A percentile compares a stretch with the other conserved stretches of the same genome.
These are phyloP conservation scores for Drosophila maculinotata DNA, from an alignment of 2,888 invertebrate species.

Conservation along the genomic window DNA sequence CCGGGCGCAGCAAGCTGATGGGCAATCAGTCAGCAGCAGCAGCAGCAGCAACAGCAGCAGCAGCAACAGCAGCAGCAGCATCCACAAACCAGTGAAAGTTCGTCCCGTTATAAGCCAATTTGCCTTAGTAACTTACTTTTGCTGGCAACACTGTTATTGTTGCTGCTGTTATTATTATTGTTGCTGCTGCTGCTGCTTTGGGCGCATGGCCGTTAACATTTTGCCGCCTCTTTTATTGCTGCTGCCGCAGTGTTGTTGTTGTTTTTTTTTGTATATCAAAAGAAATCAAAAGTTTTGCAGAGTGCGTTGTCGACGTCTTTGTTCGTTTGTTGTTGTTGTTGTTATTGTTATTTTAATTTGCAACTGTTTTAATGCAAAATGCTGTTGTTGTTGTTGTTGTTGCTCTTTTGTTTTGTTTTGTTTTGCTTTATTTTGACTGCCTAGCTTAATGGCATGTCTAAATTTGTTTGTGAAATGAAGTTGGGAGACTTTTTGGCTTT, in stretches of 20 bases:
- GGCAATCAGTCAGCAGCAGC: slow-evolving; percentile 16
- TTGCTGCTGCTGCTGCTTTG: slow-evolving; percentile 36
- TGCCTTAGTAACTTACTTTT: slow-evolving; percentile 78
- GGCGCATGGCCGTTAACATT: slow-evolving; percentile 54
- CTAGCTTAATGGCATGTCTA: slow-evolving; percentile 34
- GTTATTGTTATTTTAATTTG: slow-evolving; percentile 66
- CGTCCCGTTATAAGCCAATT: slow-evolving; percentile 77
- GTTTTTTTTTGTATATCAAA: slow-evolving; percentile 37
- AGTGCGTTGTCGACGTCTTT: slow-evolving; percentile 29
- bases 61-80: slow-evolving; percentile 21
- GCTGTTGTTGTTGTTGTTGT: slow-evolving; percentile 16
- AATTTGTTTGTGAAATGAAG: slow-evolving; percentile 74
- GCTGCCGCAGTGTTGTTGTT: slow-evolving; percentile 5
- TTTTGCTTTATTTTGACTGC: slow-evolving; percentile 17
- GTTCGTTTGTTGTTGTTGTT: slow-evolving; percentile 16
- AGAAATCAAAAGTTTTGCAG: slow-evolving; percentile 73
- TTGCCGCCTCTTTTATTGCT: slow-evolving; percentile 49
- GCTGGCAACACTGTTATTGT: slow-evolving; percentile 37
- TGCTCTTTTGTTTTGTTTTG: slow-evolving; percentile 19
- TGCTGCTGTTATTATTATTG: slow-evolving; percentile 22
- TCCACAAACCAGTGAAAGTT: slow-evolving; percentile 68
- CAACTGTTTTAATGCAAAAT: slow-evolving; percentile 65
- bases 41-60: slow-evolving; percentile 5
- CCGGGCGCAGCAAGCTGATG: slow-evolving; percentile 30
- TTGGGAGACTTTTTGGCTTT: slow-evolving; percentile 40